These are phyloP conservation scores for Thunnus maccoyii DNA, from an alignment of 2,113 vertebrate species.

Conservation along the genomic window DNA sequence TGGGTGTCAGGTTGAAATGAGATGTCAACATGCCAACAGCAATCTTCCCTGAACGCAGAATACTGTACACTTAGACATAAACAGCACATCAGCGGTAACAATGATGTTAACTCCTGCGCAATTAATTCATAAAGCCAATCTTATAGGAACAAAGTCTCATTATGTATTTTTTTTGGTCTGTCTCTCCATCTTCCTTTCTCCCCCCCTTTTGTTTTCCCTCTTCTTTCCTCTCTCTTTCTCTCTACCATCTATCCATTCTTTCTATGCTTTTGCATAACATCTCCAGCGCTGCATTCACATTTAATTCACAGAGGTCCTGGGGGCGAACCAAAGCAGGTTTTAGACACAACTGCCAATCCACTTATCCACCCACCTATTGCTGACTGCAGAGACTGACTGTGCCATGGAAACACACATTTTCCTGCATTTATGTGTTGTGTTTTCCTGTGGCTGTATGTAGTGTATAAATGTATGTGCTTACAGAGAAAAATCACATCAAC, in stretches of 20 bases:
- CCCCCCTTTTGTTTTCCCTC: conserved; percentile 6
- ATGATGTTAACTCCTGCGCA: conserved; percentile 38
- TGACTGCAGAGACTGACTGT: conserved; percentile 69
- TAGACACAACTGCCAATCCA: conserved; percentile 82
- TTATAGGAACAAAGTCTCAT: conserved; percentile 49
- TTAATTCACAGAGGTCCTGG: conserved; percentile 79
- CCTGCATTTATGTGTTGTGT: conserved; percentile 43
- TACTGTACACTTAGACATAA: conserved; percentile 57
- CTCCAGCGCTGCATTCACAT: conserved; percentile 68
- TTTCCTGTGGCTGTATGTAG: conserved; percentile 33
- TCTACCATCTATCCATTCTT: conserved; percentile 34
- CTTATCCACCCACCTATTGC: conserved; percentile 82
- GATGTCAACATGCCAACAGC: conserved; percentile 80
- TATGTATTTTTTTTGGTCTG: conserved; percentile 29
- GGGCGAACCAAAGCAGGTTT: conserved; percentile 79
- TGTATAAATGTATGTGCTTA: conserved; percentile 23
- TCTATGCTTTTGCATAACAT: conserved; percentile 67
- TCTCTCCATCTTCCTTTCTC: conserved; percentile 15
- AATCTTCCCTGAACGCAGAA: conserved; percentile 65
- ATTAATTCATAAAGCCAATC: conserved; percentile 58
- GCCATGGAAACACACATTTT: conserved; percentile 69
- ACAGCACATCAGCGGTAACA: conserved; percentile 27
- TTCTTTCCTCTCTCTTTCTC: conserved; percentile 40
- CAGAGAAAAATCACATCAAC: conserved; percentile 15
- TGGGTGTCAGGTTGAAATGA: conserved; percentile 82